phyloP scores from a whole-genome alignment of 2,797 vertebrate genomes.

The Catamblyrhynchus diadema region DNA sequence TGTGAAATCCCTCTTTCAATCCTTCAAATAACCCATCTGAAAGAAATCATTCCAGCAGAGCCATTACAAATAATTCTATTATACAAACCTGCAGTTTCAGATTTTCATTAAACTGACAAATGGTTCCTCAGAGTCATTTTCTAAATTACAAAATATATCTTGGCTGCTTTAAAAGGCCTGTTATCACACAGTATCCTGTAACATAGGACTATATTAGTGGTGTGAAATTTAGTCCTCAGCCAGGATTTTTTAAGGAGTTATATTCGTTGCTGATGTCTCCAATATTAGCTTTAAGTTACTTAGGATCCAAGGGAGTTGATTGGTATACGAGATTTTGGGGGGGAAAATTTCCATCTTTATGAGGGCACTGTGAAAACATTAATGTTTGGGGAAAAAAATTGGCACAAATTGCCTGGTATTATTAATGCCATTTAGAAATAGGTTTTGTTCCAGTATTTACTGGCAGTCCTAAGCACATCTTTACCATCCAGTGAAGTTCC shows the following conservation, averaged over 20 bases:
- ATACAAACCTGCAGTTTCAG: conserved; percentile 47
- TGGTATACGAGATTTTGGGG: not conserved
- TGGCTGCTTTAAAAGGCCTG: not conserved
- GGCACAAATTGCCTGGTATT: not conserved
- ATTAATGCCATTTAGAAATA: not conserved
- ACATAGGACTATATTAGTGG: not conserved
- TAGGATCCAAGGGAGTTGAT: not conserved
- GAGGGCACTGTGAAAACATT: not conserved
- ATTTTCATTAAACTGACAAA: conserved; percentile 49
- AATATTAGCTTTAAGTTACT: not conserved
- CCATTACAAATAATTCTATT: conserved; percentile 59
- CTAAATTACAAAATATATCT: conserved; percentile 42
- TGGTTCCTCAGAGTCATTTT: conserved; percentile 37
- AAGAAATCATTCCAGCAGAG: conserved; percentile 58
- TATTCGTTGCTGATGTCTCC: not conserved
- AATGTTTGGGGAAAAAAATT: not conserved
- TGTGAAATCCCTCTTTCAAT: conserved; percentile 60
- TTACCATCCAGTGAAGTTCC: not conserved
- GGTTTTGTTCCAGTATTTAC: not conserved
- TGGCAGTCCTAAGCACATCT: not conserved
- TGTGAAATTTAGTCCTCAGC: conserved; percentile 13
- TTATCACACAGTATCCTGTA: conserved; percentile 23
- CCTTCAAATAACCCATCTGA: conserved; percentile 45
- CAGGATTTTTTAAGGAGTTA: not conserved
- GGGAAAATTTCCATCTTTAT: not conserved